Conservation (phyloP, 1,140 invertebrate species). For the Branchinecta lindahli region DNA sequence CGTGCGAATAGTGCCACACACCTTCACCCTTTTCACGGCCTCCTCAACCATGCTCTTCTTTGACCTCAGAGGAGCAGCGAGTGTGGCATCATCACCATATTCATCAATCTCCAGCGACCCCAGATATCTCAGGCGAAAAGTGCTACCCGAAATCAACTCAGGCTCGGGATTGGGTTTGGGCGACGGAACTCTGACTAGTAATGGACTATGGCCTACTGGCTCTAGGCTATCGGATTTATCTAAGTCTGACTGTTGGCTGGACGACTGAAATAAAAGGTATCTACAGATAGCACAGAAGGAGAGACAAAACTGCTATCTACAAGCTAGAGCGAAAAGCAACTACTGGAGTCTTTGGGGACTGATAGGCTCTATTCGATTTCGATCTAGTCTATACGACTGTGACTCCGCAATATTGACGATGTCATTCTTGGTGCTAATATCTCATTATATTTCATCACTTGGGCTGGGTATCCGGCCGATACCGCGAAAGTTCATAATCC, state of each 20-base stretch:
- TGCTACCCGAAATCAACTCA: slow-evolving; percentile 41
- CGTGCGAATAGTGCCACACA: slow-evolving; percentile 33
- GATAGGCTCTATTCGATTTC: too few relatives aligned
- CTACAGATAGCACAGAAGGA: too few relatives aligned
- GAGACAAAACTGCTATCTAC: too few relatives aligned
- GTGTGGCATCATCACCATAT: slow-evolving; percentile 22
- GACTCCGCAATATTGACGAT: too few relatives aligned
- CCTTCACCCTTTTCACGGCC: slow-evolving; percentile 91
- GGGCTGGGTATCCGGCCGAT: too few relatives aligned
- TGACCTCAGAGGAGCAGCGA: slow-evolving; percentile 47
- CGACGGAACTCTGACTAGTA: slow-evolving; percentile 12
- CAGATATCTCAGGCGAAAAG: slow-evolving; percentile 63
- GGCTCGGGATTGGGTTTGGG: slow-evolving; percentile 15
- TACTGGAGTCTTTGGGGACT: too few relatives aligned
- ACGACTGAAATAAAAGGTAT: background rate
- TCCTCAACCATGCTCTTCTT: slow-evolving; percentile 90
- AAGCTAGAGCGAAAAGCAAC: too few relatives aligned
- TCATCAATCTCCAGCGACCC: slow-evolving; percentile 70
- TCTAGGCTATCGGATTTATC: slow-evolving; percentile 3
- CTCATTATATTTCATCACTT: too few relatives aligned
- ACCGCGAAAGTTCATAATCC: too few relatives aligned
- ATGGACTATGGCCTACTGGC: background rate
- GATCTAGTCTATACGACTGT: too few relatives aligned
- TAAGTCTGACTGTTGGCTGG: background rate
- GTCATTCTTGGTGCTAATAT: too few relatives aligned